A percentile compares a stretch with the other conserved stretches of the same genome.
Evolutionary conservation across 2,888 invertebrate species (phyloP).

Genomic region (Parnassius glacialis): DNA sequence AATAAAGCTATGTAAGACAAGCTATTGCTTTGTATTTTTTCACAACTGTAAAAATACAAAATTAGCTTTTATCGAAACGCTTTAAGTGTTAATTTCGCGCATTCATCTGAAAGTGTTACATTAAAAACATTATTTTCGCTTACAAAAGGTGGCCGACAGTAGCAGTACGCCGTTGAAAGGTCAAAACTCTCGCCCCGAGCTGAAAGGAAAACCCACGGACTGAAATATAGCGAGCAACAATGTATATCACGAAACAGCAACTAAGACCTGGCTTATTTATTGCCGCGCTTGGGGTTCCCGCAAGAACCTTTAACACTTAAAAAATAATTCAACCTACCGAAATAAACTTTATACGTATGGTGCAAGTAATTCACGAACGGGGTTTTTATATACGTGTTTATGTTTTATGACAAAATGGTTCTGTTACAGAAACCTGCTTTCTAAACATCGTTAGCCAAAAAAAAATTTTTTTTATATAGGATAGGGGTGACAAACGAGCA

Average conservation of each 20-base stretch:
- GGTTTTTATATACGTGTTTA: not conserved
- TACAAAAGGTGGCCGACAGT: constrained; percentile 24
- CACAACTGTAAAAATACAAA: not conserved
- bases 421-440: no score
- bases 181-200: constrained; percentile 18
- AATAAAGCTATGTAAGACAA: no score
- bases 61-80: not conserved
- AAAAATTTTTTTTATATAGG: no score
- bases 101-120: constrained; percentile 2
- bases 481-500: no score
- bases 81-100: constrained; percentile 19
- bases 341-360: constrained; percentile 19
- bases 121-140: constrained; percentile 24
- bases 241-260: constrained; percentile 38
- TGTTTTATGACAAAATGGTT: not conserved
- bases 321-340: constrained; percentile 50
- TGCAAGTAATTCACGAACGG: not conserved
- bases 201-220: constrained; percentile 25
- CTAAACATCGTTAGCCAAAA: no score
- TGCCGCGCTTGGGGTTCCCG: constrained; percentile 40
- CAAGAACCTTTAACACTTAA: constrained; percentile 61
- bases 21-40: no score
- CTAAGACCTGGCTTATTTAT: constrained; percentile 50
- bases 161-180: constrained; percentile 19
- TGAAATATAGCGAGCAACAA: constrained; percentile 25